A percentile compares a stretch with the other conserved stretches of the same genome.
Conservation (phyloP, 2,888 invertebrate species). For the Escarpia spicata region DNA sequence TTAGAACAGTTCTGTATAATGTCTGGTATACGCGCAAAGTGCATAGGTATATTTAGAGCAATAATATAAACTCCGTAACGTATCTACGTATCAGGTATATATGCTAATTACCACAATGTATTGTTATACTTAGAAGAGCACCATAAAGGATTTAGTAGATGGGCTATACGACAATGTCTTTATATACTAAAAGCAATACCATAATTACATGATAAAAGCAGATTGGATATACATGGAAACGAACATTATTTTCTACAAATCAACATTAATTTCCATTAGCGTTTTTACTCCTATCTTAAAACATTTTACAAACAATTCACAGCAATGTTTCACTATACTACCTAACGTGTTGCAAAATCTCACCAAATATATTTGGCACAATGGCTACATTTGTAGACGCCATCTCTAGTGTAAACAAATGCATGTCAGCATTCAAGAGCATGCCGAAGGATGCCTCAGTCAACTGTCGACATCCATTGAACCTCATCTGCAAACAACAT, state of each 20-base stretch:
- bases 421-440: not conserved
- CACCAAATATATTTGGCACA: slow-evolving; percentile 3
- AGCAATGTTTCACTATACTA: not conserved
- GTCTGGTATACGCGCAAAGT: not conserved
- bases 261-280: not conserved
- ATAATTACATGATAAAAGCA: too few species aligned
- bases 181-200: too few species aligned
- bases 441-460: slow-evolving; percentile 47
- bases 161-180: too few species aligned
- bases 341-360: not conserved
- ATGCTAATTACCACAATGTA: too few species aligned
- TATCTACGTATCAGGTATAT: not conserved
- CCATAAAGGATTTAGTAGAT: too few species aligned
- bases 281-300: not conserved
- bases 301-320: not conserved
- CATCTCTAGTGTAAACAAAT: not conserved
- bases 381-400: not conserved
- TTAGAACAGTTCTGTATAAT: not conserved
- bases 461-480: slow-evolving; percentile 47
- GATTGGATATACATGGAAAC: too few species aligned
- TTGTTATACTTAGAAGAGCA: too few species aligned
- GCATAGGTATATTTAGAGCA: not conserved
- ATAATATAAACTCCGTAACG: not conserved
- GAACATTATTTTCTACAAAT: too few species aligned
- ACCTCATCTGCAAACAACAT: slow-evolving; percentile 41